Conservation (phyloP, 2,888 invertebrate genomes). For the Cetonia aurata region DNA sequence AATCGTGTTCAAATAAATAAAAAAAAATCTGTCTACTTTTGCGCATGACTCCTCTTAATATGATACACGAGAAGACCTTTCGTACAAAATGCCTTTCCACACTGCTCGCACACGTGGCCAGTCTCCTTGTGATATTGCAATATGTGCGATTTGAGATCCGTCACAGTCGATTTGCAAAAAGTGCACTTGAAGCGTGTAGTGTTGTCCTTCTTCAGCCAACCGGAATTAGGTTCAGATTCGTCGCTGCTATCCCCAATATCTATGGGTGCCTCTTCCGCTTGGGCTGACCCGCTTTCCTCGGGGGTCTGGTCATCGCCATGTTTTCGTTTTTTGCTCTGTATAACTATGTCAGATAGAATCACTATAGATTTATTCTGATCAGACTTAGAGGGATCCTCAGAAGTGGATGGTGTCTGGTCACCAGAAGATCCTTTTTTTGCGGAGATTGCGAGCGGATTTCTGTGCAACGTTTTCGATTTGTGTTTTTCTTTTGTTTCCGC, state of each 20-base stretch:
- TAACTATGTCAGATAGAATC: conserved; percentile 16
- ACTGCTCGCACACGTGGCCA: conserved; percentile 15
- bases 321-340: background rate
- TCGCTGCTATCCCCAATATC: conserved; percentile 1
- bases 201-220: conserved; percentile 8
- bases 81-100: conserved; percentile 3
- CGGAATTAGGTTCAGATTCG: background rate
- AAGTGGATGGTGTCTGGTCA: background rate
- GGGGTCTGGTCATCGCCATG: no score
- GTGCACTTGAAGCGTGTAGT: background rate
- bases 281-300: no score
- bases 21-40: background rate
- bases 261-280: background rate
- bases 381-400: background rate
- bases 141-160: background rate
- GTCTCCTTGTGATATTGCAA: conserved; percentile 14
- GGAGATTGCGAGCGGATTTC: background rate
- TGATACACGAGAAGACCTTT: conserved; percentile 5
- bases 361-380: background rate
- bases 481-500: no score
- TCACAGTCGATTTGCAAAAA: conserved; percentile 16
- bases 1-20: background rate
- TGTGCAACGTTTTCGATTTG: background rate
- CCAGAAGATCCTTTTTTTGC: background rate
- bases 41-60: conserved; percentile 7